phyloP scores from a whole-genome alignment of 2,113 vertebrate genomes.

The Chrysemys picta region DNA sequence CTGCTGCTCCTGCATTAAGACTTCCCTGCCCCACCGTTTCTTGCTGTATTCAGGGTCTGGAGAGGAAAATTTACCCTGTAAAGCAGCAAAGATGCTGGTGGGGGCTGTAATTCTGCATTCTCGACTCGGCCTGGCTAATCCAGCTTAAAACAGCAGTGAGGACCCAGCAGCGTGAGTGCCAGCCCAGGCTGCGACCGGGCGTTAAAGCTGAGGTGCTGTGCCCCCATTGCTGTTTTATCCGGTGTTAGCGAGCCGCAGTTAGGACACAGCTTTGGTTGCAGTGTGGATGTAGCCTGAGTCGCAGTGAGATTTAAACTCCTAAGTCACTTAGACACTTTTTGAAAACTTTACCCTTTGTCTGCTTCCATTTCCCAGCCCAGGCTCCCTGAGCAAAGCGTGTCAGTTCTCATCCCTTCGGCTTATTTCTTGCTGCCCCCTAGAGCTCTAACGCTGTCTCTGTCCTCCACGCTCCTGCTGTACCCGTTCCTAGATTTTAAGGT shows the following conservation, averaged over 20 bases:
- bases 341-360: neutral
- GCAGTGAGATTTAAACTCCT: neutral
- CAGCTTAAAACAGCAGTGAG: neutral
- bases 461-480: neutral
- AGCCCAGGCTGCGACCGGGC: neutral
- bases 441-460: neutral
- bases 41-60: neutral
- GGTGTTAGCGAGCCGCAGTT: neutral
- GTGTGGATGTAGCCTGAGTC: neutral
- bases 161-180: neutral
- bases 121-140: neutral
- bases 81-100: fast-evolving
- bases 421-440: neutral
- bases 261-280: neutral
- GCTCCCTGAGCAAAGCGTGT: neutral
- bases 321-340: neutral
- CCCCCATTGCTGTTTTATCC: neutral
- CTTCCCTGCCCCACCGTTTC: neutral
- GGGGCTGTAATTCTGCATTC: neutral
- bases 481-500: neutral
- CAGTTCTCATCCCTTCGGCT: neutral
- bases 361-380: neutral
- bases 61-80: fast-evolving
- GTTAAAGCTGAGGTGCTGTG: no score
- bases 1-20: neutral